Base-by-base conservation (phyloP, 2,113 vertebrate genomes). In the Petrocephalus zakoni region DNA sequence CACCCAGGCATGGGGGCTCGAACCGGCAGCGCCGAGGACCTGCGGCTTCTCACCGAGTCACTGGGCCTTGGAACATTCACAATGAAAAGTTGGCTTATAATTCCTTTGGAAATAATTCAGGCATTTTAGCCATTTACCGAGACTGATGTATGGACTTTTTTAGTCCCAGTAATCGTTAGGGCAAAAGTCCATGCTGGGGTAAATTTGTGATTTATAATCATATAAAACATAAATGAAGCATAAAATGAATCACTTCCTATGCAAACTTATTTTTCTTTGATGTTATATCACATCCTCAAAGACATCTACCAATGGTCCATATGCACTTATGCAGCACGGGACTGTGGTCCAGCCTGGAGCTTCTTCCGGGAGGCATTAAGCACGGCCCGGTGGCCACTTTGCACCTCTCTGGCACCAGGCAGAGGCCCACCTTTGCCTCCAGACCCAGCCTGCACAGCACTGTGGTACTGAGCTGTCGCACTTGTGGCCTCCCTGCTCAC, bases 161-260 rank as follows among this genome's bases (percentile, higher is more conserved):
- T 11, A 53, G 13, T 53, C 9, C 84, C 17, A 22, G 51, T 11
- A 55, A 55, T 37, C 29, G 15, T 34, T 78, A 42, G 34, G 29
- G 72, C 34, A 78, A 78, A 42, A 42, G 72, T 42, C 72, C 34
- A 78, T 78, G 72, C 34, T 19, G 34, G 72, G 13, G 15, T 78
- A 78, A 78, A 42, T 78, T 75, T 75, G 15, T 75, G 68, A 75
- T 75, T 78, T 78, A 42, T 78, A 78, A 78, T 78, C 15, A 78
- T 78, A 78, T 78, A 78, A 78, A 42, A 37, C 72, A 78, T 42
- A 78, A 78, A 78, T 6, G 72, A 34, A 37, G 34, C 34, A 42
- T 78, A 42, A 78, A 42, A 29, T 42, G 5, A 78, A 42, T 78
- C 34, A 78, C 72, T 78, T 5, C 17, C 34, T 78, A 19, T 78